Conservation (phyloP, 92 coral and sea anemone genomes). For the Porites evermanni region DNA sequence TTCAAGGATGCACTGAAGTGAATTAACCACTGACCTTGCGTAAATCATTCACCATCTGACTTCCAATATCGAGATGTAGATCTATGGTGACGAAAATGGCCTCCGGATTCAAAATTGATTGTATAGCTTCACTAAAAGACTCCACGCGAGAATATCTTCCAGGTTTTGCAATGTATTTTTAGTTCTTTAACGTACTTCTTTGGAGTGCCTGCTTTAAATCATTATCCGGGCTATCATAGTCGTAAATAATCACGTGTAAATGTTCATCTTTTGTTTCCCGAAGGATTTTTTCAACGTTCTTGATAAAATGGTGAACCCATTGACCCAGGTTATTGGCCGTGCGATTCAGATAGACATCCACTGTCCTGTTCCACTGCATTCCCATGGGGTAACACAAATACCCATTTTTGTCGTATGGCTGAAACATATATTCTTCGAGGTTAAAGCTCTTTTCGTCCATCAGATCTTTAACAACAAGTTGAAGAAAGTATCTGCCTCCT, state of each 20-base stretch:
- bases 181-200: constrained; percentile 55
- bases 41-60: constrained; percentile 6
- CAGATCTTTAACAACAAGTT: constrained; percentile 68
- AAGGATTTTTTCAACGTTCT: no score
- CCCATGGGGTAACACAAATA: constrained; percentile 50
- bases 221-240: constrained; percentile 31
- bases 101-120: constrained; percentile 58
- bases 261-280: neutral
- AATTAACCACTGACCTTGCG: no score
- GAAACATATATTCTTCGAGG: constrained; percentile 73
- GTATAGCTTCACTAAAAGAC: constrained; percentile 61
- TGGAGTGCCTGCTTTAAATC: constrained; percentile 50
- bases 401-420: neutral
- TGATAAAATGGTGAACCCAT: no score
- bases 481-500: constrained; percentile 75
- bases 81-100: constrained; percentile 74
- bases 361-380: constrained; percentile 69
- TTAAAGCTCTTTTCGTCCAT: constrained; percentile 33
- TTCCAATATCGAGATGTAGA: constrained; percentile 21
- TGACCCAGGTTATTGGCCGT: no score
- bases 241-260: no score
- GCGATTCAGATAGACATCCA: constrained; percentile 46
- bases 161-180: constrained; percentile 51
- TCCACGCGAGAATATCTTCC: constrained; percentile 67
- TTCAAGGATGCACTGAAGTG: no score